Base-by-base conservation (phyloP, 2,797 vertebrate species). In the Phaenicophaeus curvirostris region DNA sequence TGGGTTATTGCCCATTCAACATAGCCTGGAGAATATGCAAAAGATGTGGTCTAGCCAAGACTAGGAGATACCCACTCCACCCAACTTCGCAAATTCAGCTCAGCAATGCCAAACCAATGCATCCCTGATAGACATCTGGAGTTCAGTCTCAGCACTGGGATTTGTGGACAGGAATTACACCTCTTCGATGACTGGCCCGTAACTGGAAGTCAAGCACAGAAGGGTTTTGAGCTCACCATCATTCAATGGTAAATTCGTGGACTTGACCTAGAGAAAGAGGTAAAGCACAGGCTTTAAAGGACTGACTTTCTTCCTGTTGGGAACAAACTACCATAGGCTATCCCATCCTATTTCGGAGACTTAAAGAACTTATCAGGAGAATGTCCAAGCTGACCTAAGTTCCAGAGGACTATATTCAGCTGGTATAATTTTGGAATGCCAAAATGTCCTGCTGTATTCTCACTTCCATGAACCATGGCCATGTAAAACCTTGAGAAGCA, bases 401-500 rank as follows among this genome's bases (percentile, higher is more conserved):
- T 96, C 16, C 80, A 84, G 46, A 83, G 37, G 33, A 74, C 4
- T 1, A 17, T 54, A 44, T 91, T 94, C 57, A 74, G 62, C 17
- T 23, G 48, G 13, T 77, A 79, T 71, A 57, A 68, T 84, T 94
- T 90, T 84, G 3, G 3, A 46, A 33, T 8, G 24, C 25, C 59
- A 80, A 57, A 82, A 92, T 35, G 39, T 54, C 62, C 54, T 86
- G 48, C 31, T 75, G 39, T 51, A 66, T 79, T 88, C 51, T 58
- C 42, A 33, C 27, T 53, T 66, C 50, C 25, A 54, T n/a, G 42
- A 75, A 55, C 62, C 16, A 14, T 11, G 35, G 16, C 12, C 46
- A 46, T 23, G 24, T 33, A 88, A 88, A 72, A 24, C 12, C 67
- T 51, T 75, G 76, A 93, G 65, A 94, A 88, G 51, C n/a, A 63